These are phyloP conservation scores for Crotophaga sulcirostris DNA, from an alignment of 2,113 vertebrate species.

Conservation along the genomic window DNA sequence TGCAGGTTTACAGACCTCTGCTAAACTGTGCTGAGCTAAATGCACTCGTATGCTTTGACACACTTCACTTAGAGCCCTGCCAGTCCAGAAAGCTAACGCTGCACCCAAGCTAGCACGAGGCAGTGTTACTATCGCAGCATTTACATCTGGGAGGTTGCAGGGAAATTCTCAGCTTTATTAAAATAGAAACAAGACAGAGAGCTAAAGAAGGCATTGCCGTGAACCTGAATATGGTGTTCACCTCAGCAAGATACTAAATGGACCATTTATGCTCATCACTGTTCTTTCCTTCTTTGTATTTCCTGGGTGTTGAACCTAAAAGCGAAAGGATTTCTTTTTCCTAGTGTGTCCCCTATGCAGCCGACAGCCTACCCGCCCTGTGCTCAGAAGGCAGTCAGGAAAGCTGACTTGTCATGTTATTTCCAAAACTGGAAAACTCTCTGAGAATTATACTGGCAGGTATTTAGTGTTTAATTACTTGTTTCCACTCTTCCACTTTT, in stretches of 20 bases:
- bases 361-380: background rate
- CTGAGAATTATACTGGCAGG: background rate
- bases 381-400: background rate
- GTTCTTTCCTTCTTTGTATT: background rate
- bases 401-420: fast-evolving
- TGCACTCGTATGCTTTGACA: fast-evolving
- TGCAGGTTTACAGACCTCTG: background rate
- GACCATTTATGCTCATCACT: background rate
- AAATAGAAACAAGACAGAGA: background rate
- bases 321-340: background rate
- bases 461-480: background rate
- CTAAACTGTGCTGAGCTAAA: background rate
- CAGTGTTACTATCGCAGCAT: background rate
- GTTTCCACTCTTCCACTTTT: background rate
- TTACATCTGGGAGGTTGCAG: background rate
- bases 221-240: background rate
- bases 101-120: background rate
- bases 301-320: background rate
- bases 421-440: background rate
- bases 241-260: background rate
- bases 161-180: background rate
- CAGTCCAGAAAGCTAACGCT: background rate
- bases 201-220: background rate
- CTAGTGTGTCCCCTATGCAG: background rate
- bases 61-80: background rate